These are phyloP conservation scores for Todiramphus saurophagus DNA, from an alignment of 2,113 vertebrate species.

Conservation along the genomic window DNA sequence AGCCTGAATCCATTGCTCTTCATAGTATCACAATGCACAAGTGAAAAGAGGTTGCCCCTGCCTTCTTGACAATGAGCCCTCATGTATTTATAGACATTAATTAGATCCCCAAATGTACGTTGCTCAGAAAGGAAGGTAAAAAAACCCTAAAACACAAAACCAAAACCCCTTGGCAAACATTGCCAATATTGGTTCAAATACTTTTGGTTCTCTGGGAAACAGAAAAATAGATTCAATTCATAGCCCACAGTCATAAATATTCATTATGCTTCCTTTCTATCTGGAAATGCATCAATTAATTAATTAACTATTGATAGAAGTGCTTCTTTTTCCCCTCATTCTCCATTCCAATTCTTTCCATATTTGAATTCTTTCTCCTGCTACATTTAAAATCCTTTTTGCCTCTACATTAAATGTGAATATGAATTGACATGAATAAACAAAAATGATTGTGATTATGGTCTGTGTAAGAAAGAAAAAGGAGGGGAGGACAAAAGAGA, in stretches of 20 bases:
- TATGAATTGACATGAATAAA: not conserved
- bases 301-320: conserved; percentile 9
- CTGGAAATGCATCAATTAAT: conserved; percentile 31
- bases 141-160: accelerated
- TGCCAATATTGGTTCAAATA: not conserved
- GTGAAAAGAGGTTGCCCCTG: too few species aligned
- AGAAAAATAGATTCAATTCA: not conserved
- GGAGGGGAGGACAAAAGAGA: not conserved
- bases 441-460: not conserved
- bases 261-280: conserved; percentile 14
- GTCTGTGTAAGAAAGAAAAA: not conserved
- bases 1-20: too few species aligned
- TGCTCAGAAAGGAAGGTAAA: not conserved
- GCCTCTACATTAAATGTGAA: not conserved
- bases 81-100: too few species aligned
- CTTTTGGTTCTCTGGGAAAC: not conserved
- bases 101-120: not conserved
- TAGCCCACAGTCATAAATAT: not conserved
- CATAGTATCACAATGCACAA: too few species aligned
- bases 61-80: too few species aligned
- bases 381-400: not conserved
- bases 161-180: not conserved
- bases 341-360: not conserved
- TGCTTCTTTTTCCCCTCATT: not conserved
- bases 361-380: not conserved